Evolutionary conservation across 2,113 vertebrate genomes (phyloP).

Genomic region (Xiphophorus maculatus): DNA sequence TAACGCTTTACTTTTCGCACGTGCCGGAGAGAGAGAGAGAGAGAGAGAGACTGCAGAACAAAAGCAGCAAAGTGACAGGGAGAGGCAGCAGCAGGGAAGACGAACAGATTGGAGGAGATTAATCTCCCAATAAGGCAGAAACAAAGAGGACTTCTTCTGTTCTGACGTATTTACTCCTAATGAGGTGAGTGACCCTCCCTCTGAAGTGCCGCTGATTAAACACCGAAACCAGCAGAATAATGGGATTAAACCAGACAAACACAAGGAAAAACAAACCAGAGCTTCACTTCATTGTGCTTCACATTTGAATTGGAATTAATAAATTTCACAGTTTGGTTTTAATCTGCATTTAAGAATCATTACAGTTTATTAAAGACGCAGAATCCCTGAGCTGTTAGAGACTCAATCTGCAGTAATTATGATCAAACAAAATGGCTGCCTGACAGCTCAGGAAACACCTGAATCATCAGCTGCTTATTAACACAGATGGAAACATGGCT

Average conservation of each 20-base stretch:
- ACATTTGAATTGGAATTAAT: neutral
- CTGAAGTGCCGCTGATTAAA: conserved; percentile 1
- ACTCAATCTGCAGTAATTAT: neutral
- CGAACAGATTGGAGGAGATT: neutral
- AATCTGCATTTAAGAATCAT: neutral
- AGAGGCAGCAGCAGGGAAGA: neutral
- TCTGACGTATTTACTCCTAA: conserved; percentile 10
- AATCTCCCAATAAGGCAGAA: neutral
- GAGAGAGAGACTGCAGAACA: conserved; percentile 6
- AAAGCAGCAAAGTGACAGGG: neutral
- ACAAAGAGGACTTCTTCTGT: conserved; percentile 4
- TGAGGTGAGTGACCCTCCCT: neutral
- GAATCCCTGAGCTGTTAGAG: neutral
- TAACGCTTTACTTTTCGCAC: neutral
- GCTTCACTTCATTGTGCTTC: neutral
- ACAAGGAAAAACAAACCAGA: neutral
- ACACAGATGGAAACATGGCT: no score
- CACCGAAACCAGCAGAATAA: neutral
- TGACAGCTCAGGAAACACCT: neutral
- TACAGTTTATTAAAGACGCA: neutral
- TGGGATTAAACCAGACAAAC: neutral
- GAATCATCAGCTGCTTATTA: no score
- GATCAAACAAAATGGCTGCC: neutral
- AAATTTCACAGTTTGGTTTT: neutral
- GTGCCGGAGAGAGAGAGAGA: neutral